Evolutionary conservation across 2,113 vertebrate genomes (phyloP), one percentile per base, ranked within the genome.

Genomic region (Melospiza georgiana): DNA sequence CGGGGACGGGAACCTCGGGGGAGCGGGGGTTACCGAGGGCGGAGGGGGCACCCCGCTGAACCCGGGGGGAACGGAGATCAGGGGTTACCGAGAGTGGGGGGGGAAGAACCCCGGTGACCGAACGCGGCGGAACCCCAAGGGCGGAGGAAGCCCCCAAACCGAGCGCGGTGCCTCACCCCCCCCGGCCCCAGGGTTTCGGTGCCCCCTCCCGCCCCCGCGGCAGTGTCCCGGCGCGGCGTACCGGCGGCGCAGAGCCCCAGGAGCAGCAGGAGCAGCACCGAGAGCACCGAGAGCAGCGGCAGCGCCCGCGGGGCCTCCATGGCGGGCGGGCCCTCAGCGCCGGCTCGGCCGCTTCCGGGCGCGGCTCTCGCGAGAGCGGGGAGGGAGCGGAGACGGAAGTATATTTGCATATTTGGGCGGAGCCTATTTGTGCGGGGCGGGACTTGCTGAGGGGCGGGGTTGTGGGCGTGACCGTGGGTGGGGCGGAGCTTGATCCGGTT

Each of bases 391-490:
- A 33, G 30, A 20, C 51, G 4, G 10, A 18, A 9, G 0, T 17
- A 1, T 1, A 28, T 54, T 54, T 54, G 52, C 16, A 54, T 30
- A 18, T 30, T 30, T 11, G 6, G 57, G 57, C 33, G 33, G 21
- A 3, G 57, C 21, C 3, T 25, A 4, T n/a, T 6, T 10, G 2
- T 3, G 9, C 2, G 33, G 25, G 54, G 43, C 33, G 43, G 24
- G 15, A 31, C 4, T 5, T 4, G 12, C 3, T 9, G 4, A 2
- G 5, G 39, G 12, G 41, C 13, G 16, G 15, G 1, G 8, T 1
- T 12, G 1, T 17, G n/a, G 10, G 43, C 43, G n/a, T 8, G n/a
- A 0, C 0, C 6, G 2, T 3, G 3, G 0, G 0, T 0, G 14
- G 44, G 76, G 65, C 35, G 79, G 25, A 25, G 80, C 4, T 23